Base-by-base conservation (phyloP, 2,888 invertebrate genomes). In the Apodemia arnacis region DNA sequence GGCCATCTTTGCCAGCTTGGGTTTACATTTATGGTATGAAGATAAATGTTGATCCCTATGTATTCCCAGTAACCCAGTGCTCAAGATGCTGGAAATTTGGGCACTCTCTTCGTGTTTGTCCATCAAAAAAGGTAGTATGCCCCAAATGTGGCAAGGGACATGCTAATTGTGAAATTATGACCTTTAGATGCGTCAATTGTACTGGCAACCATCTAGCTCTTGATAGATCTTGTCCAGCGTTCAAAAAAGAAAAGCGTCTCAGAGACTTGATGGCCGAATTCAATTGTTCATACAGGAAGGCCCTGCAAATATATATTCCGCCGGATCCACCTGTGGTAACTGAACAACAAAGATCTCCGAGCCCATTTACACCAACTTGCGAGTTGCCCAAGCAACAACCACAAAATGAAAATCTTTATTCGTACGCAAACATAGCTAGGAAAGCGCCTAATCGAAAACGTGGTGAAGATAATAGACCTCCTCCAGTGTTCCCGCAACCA, bases 31-130 rank as follows among this genome's bases (percentile, higher is more conserved):
- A 49, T 59, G 76, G 59, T 1, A 21, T 77, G 7, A 70, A 83
- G n/a, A 73, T 89, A 1, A 74, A 73, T 72, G 85, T 85, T 1
- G 82, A 74, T 13, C 72, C 86, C 4, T 91, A 84, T 44, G 44
- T 82, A 2, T 87, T 86, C 38, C 88, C 88, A 0, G 91, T 88
- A 5, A 86, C 88, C 0, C 85, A 90, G 49, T 89, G 91, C 31
- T 86, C 89, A 24, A 31, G 70, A 11, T 91, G 86, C 38, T 91
- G 87, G 88, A 80, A 72, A 66, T 86, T 80, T 27, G 87, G 89
- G 70, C 79, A 79, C 15, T 24, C 78, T 8, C 5, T n/a, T 6
- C 77, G 79, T 44, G 27, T 83, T 31, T 91, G 88, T 21, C 87
- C 91, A 4, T 34, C 84, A 24, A 84, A 79, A 13, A 82, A 41